phyloP scores from a whole-genome alignment of 2,888 invertebrate species.

The Noctua janthina region DNA sequence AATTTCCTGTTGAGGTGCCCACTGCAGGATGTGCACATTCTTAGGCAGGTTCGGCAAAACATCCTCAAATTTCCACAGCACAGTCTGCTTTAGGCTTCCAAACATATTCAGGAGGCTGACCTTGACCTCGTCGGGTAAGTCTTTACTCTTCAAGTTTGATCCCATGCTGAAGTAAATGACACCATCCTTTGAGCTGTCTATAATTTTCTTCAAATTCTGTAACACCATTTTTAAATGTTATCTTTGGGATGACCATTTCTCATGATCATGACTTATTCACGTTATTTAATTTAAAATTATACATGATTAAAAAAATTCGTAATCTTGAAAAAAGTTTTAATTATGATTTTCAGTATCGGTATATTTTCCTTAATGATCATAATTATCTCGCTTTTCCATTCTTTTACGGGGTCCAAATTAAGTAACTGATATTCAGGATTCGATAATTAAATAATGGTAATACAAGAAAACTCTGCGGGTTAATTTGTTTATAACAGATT shows the following conservation, averaged over 20 bases:
- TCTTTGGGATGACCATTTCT: neutral
- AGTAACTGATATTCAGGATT: neutral
- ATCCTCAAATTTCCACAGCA: conserved; percentile 87
- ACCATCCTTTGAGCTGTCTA: conserved; percentile 83
- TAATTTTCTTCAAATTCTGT: conserved; percentile 81
- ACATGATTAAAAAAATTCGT: neutral
- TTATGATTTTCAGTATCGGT: neutral
- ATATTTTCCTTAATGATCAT: neutral
- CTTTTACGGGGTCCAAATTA: neutral
- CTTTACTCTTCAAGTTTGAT: conserved; percentile 79
- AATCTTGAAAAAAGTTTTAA: neutral
- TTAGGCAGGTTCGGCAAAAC: conserved; percentile 73
- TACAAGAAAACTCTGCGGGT: neutral
- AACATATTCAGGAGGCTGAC: conserved; percentile 79
- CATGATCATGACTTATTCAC: neutral
- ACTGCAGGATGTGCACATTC: conserved; percentile 83
- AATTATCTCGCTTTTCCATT: neutral
- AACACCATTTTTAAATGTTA: neutral
- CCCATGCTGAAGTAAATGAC: conserved; percentile 89
- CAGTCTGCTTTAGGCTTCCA: conserved; percentile 82
- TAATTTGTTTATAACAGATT: neutral
- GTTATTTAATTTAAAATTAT: neutral
- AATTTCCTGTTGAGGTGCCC: conserved; percentile 80
- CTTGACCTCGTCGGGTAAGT: conserved; percentile 77
- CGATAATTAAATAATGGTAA: neutral